Evolutionary conservation across 1,140 invertebrate genomes (phyloP), one percentile per base, ranked within the genome.

Genomic region (Liolophura sinensis): DNA sequence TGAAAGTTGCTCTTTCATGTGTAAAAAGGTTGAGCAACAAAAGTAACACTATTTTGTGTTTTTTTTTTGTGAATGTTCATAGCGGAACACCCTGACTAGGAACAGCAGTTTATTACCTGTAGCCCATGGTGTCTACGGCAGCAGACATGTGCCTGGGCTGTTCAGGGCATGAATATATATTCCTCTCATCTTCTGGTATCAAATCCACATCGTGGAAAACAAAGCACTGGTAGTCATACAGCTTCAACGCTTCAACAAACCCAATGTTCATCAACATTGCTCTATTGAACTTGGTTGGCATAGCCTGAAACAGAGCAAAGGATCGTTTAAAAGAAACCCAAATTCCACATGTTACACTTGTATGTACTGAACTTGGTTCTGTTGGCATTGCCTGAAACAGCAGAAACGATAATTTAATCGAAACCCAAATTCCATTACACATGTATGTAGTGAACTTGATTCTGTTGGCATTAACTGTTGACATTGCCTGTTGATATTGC

Each of bases 181-280:
- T 97, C 66, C 91, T 85, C 77, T 96, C 93, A 86, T 98, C 92
- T 78, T 97, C 91, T 9, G 96, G 95, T 75, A 98, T 84, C 57
- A 97, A 88, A 84, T 98, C 95, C 25, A 98, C 93, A 83, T 98
- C 96, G 85, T 98, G 95, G 85, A 97, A 97, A 69, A 97, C 90
- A 84, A 96, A 96, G 85, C 95, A 98, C 76, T 94, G 90, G 85
- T 91, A 84, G 51, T 89, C 86, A 51, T 89, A 88, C 50, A 90
- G 84, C 78, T 93, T 92, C 70, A 90, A 82, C 1, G 93, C 92
- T 84, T 97, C 95, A 50, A 89, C 87, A 83, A 91, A 97, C 11
- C 95, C 96, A n/a, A 97, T 91, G 84, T 98, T 98, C 90, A 98
- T 93, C 56, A 98, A 86, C 87, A 93, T 92, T 1, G 93, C 96